Base-by-base conservation (phyloP, 1,140 invertebrate genomes). In the Heliconius eleuchia region DNA sequence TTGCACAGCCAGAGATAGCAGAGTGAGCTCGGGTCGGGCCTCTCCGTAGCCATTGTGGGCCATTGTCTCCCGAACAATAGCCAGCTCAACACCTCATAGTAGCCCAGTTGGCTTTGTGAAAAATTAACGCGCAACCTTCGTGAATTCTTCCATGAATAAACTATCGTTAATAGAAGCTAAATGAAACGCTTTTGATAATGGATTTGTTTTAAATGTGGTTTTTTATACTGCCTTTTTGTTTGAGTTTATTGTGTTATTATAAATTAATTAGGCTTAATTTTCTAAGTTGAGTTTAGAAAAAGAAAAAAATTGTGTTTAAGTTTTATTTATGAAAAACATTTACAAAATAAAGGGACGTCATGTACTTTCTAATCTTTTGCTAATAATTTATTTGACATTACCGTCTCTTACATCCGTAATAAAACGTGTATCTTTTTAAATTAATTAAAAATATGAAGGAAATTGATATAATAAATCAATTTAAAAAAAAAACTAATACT, bases 61-160 rank as follows among this genome's bases (percentile, higher is more conserved):
- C 84, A 91, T 92, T 92, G 91, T 92, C 84, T 88, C 77, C 71
- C 81, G 87, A 86, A 92, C 91, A 91, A 92, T 91, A 77, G 87
- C 84, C 80, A 84, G 86, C 86, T 88, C 88, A 90, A 90, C 89
- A 91, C 89, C 88, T 90, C 84, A 90, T 89, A 91, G 89, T 91
- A 83, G 86, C 83, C 78, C 85, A 88, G 89, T 89, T 91, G 87
- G 88, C 87, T 86, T 86, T 85, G 84, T 90, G 87, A 91, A 90
- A 91, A 92, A 91, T 92, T 91, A 89, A 91, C 85, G 87, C 85
- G 85, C 82, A 85, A 87, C 83, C 87, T 89, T 87, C 88, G 87
- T 89, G 18, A 39, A 72, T 39, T 72, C 71, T 72, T 72, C 71
- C 39, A 72, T 42, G 71, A 23, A 72, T 37, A 37, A 72, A 72